Conservation (phyloP, 2,888 invertebrate genomes). For the Drosophila anomalata region DNA sequence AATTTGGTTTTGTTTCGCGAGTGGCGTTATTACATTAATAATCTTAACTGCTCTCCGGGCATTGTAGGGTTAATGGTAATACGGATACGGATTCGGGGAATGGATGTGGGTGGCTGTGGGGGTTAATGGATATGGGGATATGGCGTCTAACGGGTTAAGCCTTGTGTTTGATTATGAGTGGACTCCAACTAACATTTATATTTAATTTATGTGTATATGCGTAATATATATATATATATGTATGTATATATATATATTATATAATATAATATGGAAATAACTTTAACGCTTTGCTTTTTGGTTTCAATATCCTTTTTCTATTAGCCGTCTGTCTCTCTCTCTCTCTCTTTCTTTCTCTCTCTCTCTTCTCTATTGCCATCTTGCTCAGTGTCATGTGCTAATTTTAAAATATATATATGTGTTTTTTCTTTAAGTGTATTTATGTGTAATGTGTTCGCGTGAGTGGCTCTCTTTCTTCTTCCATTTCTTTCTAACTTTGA, state of each 20-base stretch:
- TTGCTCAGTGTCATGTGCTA: slow-evolving; percentile 35
- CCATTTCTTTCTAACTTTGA: slow-evolving; percentile 1
- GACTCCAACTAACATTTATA: slow-evolving; percentile 66
- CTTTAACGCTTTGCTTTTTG: slow-evolving; percentile 49
- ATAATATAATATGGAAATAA: slow-evolving; percentile 48
- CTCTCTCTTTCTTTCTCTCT: slow-evolving; percentile 1
- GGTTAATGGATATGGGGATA: too few species aligned
- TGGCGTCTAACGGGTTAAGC: slow-evolving; percentile 40
- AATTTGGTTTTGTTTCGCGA: background rate
- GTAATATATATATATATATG: slow-evolving; percentile 27
- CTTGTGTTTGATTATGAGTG: slow-evolving; percentile 22
- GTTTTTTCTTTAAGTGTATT: slow-evolving; percentile 25
- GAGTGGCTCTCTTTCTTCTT: slow-evolving; percentile 11
- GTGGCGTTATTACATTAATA: background rate
- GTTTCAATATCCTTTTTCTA: slow-evolving; percentile 31
- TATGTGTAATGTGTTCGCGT: slow-evolving; percentile 37
- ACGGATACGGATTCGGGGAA: background rate
- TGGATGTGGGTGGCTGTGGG: background rate
- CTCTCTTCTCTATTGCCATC: slow-evolving; percentile 21
- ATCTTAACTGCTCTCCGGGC: slow-evolving; percentile 4
- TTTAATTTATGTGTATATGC: slow-evolving; percentile 36
- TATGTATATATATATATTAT: slow-evolving; percentile 18
- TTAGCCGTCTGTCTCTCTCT: background rate
- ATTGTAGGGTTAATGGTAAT: background rate
- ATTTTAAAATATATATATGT: slow-evolving; percentile 33